phyloP scores from a whole-genome alignment of 2,888 invertebrate species.

The Drosophila buzzatii region DNA sequence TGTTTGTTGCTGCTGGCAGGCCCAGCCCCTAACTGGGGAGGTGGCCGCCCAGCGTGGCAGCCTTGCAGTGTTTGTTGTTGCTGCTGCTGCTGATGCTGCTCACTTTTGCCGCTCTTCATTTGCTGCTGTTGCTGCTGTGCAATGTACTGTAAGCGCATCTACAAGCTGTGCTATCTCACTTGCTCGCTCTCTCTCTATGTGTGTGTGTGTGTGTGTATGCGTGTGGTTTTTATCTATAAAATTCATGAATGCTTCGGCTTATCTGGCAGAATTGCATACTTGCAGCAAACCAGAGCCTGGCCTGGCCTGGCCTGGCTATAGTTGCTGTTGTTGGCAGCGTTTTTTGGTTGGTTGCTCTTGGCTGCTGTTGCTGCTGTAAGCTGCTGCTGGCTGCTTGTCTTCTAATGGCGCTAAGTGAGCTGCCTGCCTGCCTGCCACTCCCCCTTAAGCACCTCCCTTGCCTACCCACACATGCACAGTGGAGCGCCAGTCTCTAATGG shows the following conservation, averaged over 20 bases:
- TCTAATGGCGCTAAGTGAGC: constrained; percentile 78
- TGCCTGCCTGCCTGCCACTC: constrained; percentile 19
- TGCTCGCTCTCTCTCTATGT: constrained; percentile 21
- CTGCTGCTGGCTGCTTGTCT: constrained; percentile 58
- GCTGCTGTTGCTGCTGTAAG: constrained; percentile 26
- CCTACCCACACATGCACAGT: constrained; percentile 38
- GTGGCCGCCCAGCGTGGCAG: constrained; percentile 47
- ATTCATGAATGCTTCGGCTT: constrained; percentile 84
- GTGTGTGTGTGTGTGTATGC: constrained; percentile 37
- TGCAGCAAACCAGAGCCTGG: constrained; percentile 69
- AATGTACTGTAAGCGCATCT: constrained; percentile 79
- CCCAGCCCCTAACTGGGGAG: constrained; percentile 21
- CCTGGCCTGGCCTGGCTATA: constrained; percentile 27
- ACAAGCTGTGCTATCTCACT: constrained; percentile 52
- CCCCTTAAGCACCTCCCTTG: not conserved
- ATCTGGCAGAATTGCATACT: constrained; percentile 83
- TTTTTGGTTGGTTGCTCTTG: constrained; percentile 52
- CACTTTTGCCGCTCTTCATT: constrained; percentile 64
- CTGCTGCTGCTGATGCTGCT: constrained; percentile 46
- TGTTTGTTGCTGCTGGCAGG: constrained; percentile 12
- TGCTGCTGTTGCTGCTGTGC: constrained; percentile 67
- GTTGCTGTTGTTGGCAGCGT: constrained; percentile 38
- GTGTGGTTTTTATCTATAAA: constrained; percentile 79
- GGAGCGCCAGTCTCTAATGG: constrained; percentile 74
- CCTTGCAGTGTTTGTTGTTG: constrained; percentile 33